Conservation (phyloP, 2,113 vertebrate species). For the Notiomystis cincta region DNA sequence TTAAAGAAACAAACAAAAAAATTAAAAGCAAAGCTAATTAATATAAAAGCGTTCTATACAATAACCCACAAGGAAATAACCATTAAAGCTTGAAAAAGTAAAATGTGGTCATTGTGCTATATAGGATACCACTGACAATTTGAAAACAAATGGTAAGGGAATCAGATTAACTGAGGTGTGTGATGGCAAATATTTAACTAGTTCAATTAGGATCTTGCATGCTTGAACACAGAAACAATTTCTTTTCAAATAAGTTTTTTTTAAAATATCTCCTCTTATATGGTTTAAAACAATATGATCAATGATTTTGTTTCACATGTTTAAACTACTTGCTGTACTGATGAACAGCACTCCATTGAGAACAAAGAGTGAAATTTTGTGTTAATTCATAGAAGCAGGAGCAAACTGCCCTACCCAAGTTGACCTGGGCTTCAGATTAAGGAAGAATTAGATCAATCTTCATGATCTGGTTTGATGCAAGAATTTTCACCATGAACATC, state of each 20-base stretch:
- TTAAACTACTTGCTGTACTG: neutral
- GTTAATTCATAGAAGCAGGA: neutral
- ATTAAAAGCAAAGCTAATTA: slow-evolving; percentile 75
- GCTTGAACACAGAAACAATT: neutral
- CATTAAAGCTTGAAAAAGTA: slow-evolving; percentile 21
- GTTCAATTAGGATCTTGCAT: neutral
- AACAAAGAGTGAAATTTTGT: neutral
- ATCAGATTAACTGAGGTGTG: slow-evolving; percentile 11
- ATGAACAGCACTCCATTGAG: neutral
- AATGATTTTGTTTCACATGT: neutral
- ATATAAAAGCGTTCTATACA: slow-evolving; percentile 69
- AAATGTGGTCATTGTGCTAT: slow-evolving; percentile 2
- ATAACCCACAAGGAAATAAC: slow-evolving; percentile 35
- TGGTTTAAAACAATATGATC: neutral
- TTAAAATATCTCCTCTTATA: neutral
- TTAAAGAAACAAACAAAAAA: slow-evolving; percentile 60
- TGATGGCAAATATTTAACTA: neutral
- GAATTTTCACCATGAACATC: neutral
- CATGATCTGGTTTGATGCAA: neutral
- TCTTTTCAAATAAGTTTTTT: neutral
- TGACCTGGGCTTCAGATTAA: neutral
- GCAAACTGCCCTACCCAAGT: neutral
- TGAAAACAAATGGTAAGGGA: neutral
- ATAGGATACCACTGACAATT: neutral
- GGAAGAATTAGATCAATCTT: neutral